Conservation (phyloP, 2,113 vertebrate genomes). For the Bucco capensis region DNA sequence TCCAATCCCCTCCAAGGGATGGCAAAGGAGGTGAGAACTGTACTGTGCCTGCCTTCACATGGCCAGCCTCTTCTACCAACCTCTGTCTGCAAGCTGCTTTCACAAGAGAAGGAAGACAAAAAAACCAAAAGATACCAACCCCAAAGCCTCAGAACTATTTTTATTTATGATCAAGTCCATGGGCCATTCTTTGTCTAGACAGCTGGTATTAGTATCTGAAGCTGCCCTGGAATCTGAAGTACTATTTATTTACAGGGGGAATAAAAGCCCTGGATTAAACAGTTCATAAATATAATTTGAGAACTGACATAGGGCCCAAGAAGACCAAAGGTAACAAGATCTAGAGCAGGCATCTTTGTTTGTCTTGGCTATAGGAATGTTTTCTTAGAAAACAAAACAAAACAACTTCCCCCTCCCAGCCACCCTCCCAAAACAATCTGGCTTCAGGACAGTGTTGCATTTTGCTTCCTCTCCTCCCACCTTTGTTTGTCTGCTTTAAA, state of each 20-base stretch:
- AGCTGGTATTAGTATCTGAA: constrained; percentile 67
- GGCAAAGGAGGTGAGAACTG: neutral
- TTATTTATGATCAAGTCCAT: constrained; percentile 67
- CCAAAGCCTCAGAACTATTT: constrained; percentile 34
- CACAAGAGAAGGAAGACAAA: neutral
- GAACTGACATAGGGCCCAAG: neutral
- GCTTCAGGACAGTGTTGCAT: neutral
- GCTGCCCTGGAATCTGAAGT: constrained; percentile 60
- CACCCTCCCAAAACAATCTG: neutral
- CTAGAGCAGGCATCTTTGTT: constrained; percentile 1
- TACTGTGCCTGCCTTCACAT: neutral
- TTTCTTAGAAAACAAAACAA: constrained; percentile 52
- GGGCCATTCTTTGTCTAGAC: constrained; percentile 74
- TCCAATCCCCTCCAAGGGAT: neutral
- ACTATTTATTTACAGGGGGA: constrained; percentile 56
- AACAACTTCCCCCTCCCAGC: neutral
- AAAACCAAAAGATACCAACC: neutral
- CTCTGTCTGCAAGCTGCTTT: neutral
- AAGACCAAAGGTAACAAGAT: constrained; percentile 47
- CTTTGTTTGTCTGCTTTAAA: neutral
- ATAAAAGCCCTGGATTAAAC: constrained; percentile 59
- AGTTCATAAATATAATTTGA: constrained; percentile 63
- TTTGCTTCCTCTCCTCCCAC: neutral
- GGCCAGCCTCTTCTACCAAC: neutral
- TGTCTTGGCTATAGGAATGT: constrained; percentile 13